Base-by-base conservation (phyloP, 2,888 invertebrate species). In the Cosmopolites sordidus region DNA sequence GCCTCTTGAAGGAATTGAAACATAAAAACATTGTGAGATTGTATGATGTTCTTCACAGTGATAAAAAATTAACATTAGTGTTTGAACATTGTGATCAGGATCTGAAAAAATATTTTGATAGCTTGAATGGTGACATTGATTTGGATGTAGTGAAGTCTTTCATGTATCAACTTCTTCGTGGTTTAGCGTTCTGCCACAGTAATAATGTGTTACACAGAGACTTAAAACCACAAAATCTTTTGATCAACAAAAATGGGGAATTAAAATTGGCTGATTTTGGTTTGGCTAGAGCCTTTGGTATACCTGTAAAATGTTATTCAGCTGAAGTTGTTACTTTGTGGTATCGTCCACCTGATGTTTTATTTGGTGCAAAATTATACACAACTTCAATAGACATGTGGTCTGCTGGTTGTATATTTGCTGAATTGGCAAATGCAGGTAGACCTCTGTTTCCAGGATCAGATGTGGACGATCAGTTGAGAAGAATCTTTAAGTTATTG, bases 361-460 rank as follows among this genome's bases (percentile, higher is more conserved):
- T 99, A 9, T 99, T 98, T 75, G 99, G 99, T 12, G 98, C 98
- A 11, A 99, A 99, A 75, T 78, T 99, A 43, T 99, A 99, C 71
- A 96, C 97, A 15, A 98, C 98, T 1, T 96, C 96, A 51, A 99
- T 99, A 68, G 99, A 99, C 72, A 98, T 98, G 93, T 99, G 99
- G 99, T 97, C 96, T 33, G 98, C 98, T 3, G 96, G 95, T 9
- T 99, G 99, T 72, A 99, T 99, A 74, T 97, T 99, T 81, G 98
- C 98, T 58, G 99, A 99, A 76, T 76, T 99, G 54, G 97, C 98
- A 0, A 99, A 99, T 76, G 96, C 97, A 47, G 86, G 86, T 40
- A 79, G 97, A 53, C 99, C 99, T 0, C 76, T 99, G n/a, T 99
- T 99, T 71, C 98, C 99, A 48, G 99, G 99, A 0, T 93, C 94